Evolutionary conservation across 2,888 invertebrate species (phyloP).

Genomic region (Latrodectus elegans): DNA sequence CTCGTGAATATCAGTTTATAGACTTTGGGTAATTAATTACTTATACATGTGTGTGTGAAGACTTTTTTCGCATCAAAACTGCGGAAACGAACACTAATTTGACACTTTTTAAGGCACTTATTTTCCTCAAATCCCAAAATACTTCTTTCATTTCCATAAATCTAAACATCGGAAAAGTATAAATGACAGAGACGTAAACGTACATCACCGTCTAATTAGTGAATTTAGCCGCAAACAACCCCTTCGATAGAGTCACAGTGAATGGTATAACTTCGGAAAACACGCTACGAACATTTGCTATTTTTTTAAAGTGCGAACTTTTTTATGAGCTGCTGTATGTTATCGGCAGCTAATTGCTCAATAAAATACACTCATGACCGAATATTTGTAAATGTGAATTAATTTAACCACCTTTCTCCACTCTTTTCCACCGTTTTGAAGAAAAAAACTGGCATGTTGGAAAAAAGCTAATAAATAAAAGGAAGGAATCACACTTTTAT

Average conservation of each 20-base stretch:
- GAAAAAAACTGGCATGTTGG: constrained; percentile 15
- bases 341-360: constrained; percentile 61
- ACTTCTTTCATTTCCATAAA: background rate
- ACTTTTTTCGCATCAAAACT: constrained; percentile 10
- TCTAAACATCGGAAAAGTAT: constrained; percentile 23
- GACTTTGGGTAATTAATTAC: constrained; percentile 30
- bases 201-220: constrained; percentile 41
- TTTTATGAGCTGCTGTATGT: constrained; percentile 45
- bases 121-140: constrained; percentile 14
- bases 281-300: too few relatives aligned
- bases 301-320: background rate
- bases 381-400: constrained; percentile 64
- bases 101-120: constrained; percentile 17
- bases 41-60: background rate
- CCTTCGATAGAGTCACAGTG: constrained; percentile 9
- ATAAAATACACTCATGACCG: constrained; percentile 56
- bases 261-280: background rate
- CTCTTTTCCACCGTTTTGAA: background rate
- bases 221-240: constrained; percentile 12
- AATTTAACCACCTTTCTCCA: constrained; percentile 34
- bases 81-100: constrained; percentile 5
- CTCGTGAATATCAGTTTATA: background rate
- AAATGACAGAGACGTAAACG: constrained; percentile 49
- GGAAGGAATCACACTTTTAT: constrained; percentile 43
- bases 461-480: constrained; percentile 58